A percentile compares a stretch with the other conserved stretches of the same genome.
phyloP scores from a whole-genome alignment of 2,797 vertebrate genomes.

The Saxicola maurus region DNA sequence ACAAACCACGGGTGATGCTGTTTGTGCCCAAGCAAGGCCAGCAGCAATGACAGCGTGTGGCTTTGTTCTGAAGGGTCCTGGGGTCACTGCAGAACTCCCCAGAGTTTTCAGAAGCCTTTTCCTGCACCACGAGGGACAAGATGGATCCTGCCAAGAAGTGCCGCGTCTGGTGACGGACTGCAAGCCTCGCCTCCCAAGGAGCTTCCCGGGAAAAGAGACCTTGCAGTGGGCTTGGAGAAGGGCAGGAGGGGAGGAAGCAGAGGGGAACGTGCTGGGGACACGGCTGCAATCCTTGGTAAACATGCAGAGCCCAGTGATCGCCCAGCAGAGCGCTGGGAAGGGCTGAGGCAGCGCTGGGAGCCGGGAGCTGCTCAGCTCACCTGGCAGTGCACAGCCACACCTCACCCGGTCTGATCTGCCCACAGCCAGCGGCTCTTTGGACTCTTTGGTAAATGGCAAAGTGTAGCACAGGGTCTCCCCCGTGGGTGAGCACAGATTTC shows the following conservation, averaged over 20 bases:
- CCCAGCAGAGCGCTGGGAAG: neutral
- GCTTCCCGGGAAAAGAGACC: neutral
- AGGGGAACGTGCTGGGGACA: neutral
- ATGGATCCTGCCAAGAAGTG: slow-evolving; percentile 88
- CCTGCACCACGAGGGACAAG: slow-evolving; percentile 77
- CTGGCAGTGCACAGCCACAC: too few species aligned
- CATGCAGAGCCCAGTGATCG: neutral
- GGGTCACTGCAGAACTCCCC: slow-evolving; percentile 92
- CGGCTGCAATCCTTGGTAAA: neutral
- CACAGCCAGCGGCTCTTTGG: too few species aligned
- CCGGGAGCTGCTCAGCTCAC: neutral
- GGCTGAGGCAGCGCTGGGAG: neutral
- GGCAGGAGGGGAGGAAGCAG: neutral
- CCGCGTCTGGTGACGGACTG: slow-evolving; percentile 83
- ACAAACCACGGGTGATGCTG: accelerated
- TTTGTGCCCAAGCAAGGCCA: neutral
- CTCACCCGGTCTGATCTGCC: too few species aligned
- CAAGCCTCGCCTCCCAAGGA: neutral
- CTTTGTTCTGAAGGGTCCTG: slow-evolving; percentile 81
- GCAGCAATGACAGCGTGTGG: neutral
- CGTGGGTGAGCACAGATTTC: neutral
- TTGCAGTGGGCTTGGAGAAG: neutral
- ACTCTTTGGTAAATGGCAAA: too few species aligned
- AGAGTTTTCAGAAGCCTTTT: slow-evolving; percentile 90
- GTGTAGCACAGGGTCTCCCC: too few species aligned